A percentile compares a stretch with the other conserved stretches of the same genome.
These are phyloP conservation scores for Atopsyche davidsoni DNA, from an alignment of 1,140 invertebrate genomes.

Conservation along the genomic window DNA sequence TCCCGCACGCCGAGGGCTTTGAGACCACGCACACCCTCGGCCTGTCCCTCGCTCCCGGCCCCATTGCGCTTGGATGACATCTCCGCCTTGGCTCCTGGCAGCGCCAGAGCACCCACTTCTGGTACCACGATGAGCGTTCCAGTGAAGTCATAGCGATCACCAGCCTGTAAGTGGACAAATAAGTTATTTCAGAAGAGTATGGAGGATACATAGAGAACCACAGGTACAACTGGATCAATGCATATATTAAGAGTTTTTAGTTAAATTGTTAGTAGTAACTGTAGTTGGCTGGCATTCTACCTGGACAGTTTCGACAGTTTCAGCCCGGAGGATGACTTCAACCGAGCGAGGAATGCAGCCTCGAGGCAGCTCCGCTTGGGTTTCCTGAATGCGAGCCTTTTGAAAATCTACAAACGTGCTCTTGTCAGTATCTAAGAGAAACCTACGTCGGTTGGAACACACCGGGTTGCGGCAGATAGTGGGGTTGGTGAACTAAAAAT, in stretches of 20 bases:
- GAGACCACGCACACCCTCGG: constrained; percentile 85
- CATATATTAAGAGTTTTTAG: neutral
- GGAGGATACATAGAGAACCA: too few species aligned
- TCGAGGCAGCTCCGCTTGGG: constrained; percentile 92
- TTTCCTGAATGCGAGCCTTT: constrained; percentile 97
- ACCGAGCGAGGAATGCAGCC: constrained; percentile 95
- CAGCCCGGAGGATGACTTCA: constrained; percentile 93
- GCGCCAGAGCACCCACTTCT: constrained; percentile 82
- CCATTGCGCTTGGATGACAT: constrained; percentile 65
- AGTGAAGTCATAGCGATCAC: constrained; percentile 91
- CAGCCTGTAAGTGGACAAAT: constrained; percentile 43
- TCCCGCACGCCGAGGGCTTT: constrained; percentile 94
- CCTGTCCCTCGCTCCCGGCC: constrained; percentile 61
- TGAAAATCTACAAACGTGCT: constrained; percentile 98
- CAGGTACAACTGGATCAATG: too few species aligned
- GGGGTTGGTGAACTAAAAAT: constrained; percentile 77
- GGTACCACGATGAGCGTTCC: constrained; percentile 97
- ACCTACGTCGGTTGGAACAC: constrained; percentile 85
- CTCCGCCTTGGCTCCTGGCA: constrained; percentile 82
- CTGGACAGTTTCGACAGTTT: constrained; percentile 95
- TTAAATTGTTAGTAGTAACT: too few species aligned
- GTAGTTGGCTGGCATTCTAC: too few species aligned
- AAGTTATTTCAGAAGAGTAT: too few species aligned
- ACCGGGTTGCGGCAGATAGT: constrained; percentile 94
- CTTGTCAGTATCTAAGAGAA: constrained; percentile 88